Conservation (phyloP, 2,888 invertebrate species). For the Drosophila anomelani region DNA sequence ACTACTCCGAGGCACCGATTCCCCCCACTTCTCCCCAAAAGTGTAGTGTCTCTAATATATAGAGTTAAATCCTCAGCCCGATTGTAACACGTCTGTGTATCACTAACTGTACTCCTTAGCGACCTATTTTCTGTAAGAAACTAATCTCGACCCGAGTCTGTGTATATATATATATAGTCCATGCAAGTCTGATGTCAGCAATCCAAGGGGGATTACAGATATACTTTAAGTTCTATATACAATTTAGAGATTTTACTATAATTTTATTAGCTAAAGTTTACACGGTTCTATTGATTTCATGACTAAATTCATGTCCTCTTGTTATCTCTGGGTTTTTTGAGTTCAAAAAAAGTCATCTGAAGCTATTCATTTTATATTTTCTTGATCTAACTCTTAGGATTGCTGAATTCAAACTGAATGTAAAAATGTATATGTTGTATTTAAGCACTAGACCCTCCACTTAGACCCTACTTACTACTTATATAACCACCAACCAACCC, state of each 20-base stretch:
- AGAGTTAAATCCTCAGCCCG: constrained; percentile 16
- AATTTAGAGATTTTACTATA: background rate
- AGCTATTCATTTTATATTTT: too few species aligned
- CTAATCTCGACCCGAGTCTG: constrained; percentile 14
- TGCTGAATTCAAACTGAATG: constrained; percentile 27
- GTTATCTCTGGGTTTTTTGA: too few species aligned
- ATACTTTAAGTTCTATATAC: background rate
- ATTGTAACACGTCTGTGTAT: constrained; percentile 33
- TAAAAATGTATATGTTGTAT: constrained; percentile 39
- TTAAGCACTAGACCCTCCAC: constrained; percentile 33
- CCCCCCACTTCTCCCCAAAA: constrained; percentile 9
- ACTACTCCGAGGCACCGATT: constrained; percentile 38
- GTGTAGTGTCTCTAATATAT: constrained; percentile 43
- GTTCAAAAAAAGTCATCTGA: too few species aligned
- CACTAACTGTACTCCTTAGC: constrained; percentile 45
- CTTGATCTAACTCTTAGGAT: constrained; percentile 17
- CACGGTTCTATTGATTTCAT: background rate
- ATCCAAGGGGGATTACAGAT: background rate
- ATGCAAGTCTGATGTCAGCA: constrained; percentile 7
- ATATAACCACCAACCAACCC: constrained; percentile 1
- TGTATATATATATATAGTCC: constrained; percentile 33
- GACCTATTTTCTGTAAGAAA: constrained; percentile 11
- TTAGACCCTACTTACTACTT: background rate
- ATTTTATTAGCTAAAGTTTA: background rate
- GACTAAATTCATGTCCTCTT: too few species aligned